A percentile compares a stretch with the other conserved stretches of the same genome.
phyloP scores from a whole-genome alignment of 2,113 vertebrate species.

The Lichenostomus cassidix region DNA sequence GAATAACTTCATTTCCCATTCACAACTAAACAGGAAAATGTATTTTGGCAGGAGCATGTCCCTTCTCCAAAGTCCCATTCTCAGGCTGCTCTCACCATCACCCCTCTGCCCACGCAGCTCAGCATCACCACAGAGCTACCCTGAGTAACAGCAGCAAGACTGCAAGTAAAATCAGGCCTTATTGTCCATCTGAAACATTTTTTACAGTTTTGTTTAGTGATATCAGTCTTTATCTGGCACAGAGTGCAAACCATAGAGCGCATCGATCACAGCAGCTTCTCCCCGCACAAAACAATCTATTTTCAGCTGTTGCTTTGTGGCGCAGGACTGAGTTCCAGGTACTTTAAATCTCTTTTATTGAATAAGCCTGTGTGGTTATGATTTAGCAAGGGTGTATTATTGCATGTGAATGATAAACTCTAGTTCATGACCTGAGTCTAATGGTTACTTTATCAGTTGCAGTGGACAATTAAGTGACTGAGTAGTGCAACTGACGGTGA shows the following conservation, averaged over 20 bases:
- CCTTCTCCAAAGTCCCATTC: neutral
- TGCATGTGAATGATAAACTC: constrained; percentile 55
- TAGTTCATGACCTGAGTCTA: constrained; percentile 77
- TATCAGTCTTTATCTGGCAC: neutral
- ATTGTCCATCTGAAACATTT: neutral
- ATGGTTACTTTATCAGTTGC: constrained; percentile 76
- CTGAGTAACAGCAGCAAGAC: neutral
- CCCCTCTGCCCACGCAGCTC: neutral
- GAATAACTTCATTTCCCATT: constrained; percentile 28
- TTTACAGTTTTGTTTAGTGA: neutral
- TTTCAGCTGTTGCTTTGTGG: neutral
- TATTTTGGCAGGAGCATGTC: neutral
- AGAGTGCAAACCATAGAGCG: neutral
- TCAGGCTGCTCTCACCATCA: neutral
- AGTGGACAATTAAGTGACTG: constrained; percentile 77
- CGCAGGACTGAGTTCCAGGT: neutral
- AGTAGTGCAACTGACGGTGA: constrained; percentile 73
- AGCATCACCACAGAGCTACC: neutral
- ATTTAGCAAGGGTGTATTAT: constrained; percentile 50
- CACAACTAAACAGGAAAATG: constrained; percentile 6
- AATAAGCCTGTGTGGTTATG: neutral
- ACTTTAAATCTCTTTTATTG: neutral
- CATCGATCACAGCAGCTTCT: neutral
- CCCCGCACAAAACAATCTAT: neutral
- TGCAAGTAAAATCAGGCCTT: neutral